Evolutionary conservation across 2,888 invertebrate species (phyloP).

Genomic region (Physocephala rufipes): DNA sequence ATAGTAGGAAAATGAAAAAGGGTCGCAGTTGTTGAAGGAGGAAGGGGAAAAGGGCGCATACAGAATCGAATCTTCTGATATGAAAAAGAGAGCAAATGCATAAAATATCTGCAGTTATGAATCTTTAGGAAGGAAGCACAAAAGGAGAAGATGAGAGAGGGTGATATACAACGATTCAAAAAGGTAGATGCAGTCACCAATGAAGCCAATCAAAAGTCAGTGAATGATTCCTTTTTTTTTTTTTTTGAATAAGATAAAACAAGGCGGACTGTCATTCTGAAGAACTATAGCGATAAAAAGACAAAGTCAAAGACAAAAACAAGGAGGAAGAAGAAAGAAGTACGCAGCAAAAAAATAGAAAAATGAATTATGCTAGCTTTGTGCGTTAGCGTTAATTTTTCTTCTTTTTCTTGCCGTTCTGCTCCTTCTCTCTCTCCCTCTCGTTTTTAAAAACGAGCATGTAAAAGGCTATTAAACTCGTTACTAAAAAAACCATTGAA

Average conservation of each 20-base stretch:
- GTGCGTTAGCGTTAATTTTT: not conserved
- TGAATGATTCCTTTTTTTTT: not conserved
- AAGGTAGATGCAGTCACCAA: not conserved
- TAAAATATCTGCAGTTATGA: no score
- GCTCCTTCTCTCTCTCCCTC: no score
- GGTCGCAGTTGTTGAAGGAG: not conserved
- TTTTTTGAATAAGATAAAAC: not conserved
- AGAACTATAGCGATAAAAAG: constrained; percentile 1
- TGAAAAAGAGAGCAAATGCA: not conserved
- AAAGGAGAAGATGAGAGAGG: not conserved
- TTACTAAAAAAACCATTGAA: not conserved
- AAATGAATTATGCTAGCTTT: constrained; percentile 20
- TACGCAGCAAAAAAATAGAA: not conserved
- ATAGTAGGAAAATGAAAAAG: not conserved
- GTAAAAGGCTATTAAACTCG: not conserved
- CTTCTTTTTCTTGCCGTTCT: not conserved
- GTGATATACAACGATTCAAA: no score
- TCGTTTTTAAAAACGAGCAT: not conserved
- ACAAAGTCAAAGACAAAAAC: not conserved
- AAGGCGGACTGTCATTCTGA: not conserved
- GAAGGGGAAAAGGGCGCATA: not conserved
- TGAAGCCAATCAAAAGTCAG: constrained; percentile 19
- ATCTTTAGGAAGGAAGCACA: not conserved
- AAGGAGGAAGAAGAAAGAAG: not conserved
- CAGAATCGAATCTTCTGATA: not conserved